Evolutionary conservation across 2,113 vertebrate genomes (phyloP).

Genomic region (Thunnus thynnus): DNA sequence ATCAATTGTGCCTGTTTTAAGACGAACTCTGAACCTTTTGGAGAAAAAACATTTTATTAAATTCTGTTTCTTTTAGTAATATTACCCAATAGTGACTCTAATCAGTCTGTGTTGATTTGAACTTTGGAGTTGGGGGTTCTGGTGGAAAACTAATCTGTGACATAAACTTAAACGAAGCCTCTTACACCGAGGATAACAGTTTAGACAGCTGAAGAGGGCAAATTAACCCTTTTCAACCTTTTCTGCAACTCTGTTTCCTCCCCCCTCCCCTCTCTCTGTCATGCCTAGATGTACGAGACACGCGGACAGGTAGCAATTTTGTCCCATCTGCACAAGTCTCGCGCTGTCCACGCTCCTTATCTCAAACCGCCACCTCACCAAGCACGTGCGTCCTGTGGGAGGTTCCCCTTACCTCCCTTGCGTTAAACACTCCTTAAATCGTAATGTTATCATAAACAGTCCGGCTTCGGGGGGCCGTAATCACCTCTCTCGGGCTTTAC

Average conservation of each 20-base stretch:
- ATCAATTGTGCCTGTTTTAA: background rate
- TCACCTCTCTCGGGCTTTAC: conserved; percentile 78
- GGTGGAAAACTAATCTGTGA: too few relatives aligned
- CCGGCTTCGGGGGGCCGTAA: conserved; percentile 65
- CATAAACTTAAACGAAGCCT: background rate
- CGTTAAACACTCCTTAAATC: conserved; percentile 79
- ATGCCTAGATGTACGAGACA: conserved; percentile 7
- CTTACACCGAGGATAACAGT: too few relatives aligned
- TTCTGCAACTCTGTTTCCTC: background rate
- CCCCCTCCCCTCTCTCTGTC: background rate
- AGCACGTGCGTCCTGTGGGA: conserved; percentile 81
- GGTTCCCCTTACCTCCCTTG: conserved; percentile 76
- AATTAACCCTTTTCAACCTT: conserved; percentile 29
- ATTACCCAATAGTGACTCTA: background rate
- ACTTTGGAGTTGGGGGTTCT: background rate
- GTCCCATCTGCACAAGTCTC: conserved; percentile 48
- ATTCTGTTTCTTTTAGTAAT: background rate
- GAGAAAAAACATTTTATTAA: too few relatives aligned
- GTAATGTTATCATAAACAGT: conserved; percentile 78
- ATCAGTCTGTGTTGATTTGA: too few relatives aligned
- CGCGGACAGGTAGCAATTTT: conserved; percentile 45
- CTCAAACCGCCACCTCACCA: conserved; percentile 54
- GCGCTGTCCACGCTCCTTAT: conserved; percentile 69
- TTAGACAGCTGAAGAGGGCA: background rate
- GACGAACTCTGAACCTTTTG: background rate